A percentile compares a stretch with the other conserved stretches of the same genome.
phyloP scores from a whole-genome alignment of 2,797 vertebrate species.

The Nannoperca obscura region DNA sequence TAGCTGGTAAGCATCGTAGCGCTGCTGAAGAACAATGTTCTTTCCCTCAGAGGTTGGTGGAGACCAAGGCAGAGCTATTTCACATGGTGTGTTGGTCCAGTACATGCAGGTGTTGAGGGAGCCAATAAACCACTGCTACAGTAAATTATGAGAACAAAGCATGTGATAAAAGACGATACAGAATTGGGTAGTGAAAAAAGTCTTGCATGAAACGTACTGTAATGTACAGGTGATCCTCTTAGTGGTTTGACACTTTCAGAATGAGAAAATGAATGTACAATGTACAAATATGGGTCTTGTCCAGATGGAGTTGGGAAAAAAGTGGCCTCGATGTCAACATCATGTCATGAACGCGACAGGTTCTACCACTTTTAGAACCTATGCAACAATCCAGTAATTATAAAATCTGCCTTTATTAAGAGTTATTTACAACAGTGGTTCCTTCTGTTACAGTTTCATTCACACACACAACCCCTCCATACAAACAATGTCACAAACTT shows the following conservation, averaged over 20 bases:
- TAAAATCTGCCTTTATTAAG: constrained; percentile 82
- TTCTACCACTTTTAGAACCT: neutral
- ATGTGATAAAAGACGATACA: neutral
- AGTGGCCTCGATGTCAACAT: neutral
- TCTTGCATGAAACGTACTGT: neutral
- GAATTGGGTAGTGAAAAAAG: neutral
- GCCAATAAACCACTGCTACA: neutral
- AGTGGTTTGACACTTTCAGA: neutral
- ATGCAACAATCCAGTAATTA: constrained; percentile 40
- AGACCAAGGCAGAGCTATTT: neutral
- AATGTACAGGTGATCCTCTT: neutral
- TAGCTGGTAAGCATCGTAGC: too few relatives aligned
- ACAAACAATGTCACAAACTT: constrained; percentile 66
- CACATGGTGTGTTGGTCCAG: too few relatives aligned
- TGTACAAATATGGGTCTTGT: too few relatives aligned
- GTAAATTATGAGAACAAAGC: neutral
- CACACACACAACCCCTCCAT: constrained; percentile 63
- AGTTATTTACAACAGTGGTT: constrained; percentile 82
- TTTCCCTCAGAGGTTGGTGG: neutral
- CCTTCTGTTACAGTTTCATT: constrained; percentile 70
- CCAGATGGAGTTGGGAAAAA: neutral
- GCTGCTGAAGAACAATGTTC: neutral
- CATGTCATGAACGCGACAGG: neutral
- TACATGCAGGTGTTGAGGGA: neutral
- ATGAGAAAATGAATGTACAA: neutral